Percentiles rank a stretch among this genome's conserved stretches.
Evolutionary conservation across 2,797 vertebrate species (phyloP).

Genomic region (Synanceia verrucosa): DNA sequence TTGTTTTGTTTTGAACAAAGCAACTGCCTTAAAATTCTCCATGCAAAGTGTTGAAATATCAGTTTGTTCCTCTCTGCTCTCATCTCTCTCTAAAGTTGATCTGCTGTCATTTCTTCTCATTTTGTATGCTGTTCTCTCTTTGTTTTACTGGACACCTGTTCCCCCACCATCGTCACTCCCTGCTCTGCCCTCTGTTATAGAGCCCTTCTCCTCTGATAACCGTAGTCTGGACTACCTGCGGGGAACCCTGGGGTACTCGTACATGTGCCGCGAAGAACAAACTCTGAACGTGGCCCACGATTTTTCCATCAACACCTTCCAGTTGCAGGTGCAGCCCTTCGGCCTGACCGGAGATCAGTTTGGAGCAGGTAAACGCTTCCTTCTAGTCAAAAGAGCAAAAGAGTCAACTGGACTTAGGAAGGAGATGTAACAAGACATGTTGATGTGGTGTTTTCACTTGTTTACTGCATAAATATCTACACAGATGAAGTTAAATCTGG

Average conservation of each 20-base stretch:
- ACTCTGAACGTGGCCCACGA: slow-evolving; percentile 76
- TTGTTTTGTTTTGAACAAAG: not conserved
- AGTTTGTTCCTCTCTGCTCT: not conserved
- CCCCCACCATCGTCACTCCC: not conserved
- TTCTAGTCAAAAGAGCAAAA: not conserved
- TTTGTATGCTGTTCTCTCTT: not conserved
- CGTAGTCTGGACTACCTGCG: slow-evolving; percentile 84
- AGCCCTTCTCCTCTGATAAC: slow-evolving; percentile 67
- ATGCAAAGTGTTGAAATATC: not conserved
- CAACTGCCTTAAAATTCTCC: not conserved
- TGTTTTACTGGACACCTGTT: not conserved
- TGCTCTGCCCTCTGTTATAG: slow-evolving; percentile 34
- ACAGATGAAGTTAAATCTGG: no score
- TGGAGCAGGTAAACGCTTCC: slow-evolving; percentile 85
- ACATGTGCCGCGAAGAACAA: slow-evolving; percentile 89
- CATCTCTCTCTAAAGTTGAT: not conserved
- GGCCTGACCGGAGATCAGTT: slow-evolving; percentile 85
- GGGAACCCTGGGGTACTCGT: slow-evolving; percentile 88
- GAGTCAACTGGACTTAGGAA: no score
- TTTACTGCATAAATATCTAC: no score
- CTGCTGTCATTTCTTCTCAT: not conserved
- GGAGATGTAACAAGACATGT: no score
- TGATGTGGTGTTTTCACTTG: no score
- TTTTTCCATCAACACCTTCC: slow-evolving; percentile 87
- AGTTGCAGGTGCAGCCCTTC: slow-evolving; percentile 93